Conservation (phyloP, 2,113 vertebrate species). For the Leucoraja erinaceus region DNA sequence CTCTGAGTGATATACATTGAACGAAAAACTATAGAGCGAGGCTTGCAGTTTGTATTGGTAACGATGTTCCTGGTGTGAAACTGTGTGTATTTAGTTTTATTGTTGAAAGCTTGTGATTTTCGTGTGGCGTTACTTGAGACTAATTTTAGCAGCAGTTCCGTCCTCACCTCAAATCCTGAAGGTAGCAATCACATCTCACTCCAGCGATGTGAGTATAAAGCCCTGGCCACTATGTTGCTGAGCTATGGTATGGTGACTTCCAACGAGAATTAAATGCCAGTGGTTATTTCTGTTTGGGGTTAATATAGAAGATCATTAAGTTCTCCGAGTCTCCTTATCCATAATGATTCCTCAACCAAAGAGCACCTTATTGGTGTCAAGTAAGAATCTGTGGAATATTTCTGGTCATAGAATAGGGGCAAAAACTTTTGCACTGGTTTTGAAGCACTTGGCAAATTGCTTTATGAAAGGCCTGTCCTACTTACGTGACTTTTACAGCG, state of each 20-base stretch:
- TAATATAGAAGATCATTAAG: background rate
- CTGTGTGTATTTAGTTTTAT: too few relatives aligned
- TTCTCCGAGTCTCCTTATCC: background rate
- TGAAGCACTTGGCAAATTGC: too few relatives aligned
- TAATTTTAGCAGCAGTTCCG: background rate
- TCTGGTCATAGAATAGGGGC: background rate
- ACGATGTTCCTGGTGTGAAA: too few relatives aligned
- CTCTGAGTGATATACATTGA: too few relatives aligned
- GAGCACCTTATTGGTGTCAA: background rate
- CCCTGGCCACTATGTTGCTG: too few relatives aligned
- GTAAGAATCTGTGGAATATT: background rate
- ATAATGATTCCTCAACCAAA: background rate
- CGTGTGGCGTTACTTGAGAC: background rate
- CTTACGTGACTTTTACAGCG: too few relatives aligned
- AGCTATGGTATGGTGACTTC: background rate
- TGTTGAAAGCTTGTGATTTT: too few relatives aligned
- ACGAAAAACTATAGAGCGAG: too few relatives aligned
- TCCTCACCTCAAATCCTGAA: too few relatives aligned
- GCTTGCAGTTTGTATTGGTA: too few relatives aligned
- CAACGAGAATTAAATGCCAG: background rate
- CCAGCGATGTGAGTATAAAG: background rate
- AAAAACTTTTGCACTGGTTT: too few relatives aligned
- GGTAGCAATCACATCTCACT: background rate
- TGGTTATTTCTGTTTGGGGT: background rate
- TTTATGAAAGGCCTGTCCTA: too few relatives aligned